Conservation (phyloP, 1,140 invertebrate species). For the Drosophila gunungcola region DNA sequence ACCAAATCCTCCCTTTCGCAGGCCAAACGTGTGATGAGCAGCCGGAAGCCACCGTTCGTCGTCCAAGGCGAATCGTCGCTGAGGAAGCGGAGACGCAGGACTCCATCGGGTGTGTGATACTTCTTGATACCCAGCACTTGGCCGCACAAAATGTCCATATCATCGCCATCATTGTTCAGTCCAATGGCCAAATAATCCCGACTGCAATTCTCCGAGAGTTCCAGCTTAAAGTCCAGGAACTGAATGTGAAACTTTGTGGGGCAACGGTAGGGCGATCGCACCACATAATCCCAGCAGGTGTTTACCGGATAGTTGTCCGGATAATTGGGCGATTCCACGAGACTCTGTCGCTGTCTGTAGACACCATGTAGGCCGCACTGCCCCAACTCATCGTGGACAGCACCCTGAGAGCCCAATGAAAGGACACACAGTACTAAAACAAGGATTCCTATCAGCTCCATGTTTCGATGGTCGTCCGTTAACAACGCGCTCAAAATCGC, state of each 20-base stretch:
- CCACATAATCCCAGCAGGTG: constrained; percentile 85
- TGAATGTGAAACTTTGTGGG: constrained; percentile 86
- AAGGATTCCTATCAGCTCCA: constrained; percentile 22
- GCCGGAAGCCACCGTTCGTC: constrained; percentile 85
- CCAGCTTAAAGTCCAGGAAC: constrained; percentile 86
- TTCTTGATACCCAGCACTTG: constrained; percentile 84
- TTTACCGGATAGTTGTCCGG: constrained; percentile 85
- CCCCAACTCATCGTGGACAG: constrained; percentile 72
- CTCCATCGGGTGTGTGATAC: constrained; percentile 85
- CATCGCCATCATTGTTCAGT: constrained; percentile 71
- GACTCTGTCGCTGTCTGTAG: constrained; percentile 75
- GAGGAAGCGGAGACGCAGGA: constrained; percentile 82
- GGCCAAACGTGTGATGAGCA: constrained; percentile 85
- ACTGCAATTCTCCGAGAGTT: constrained; percentile 85
- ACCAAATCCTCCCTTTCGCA: constrained; percentile 72
- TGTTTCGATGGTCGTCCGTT: constrained; percentile 12
- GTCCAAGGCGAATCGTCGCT: constrained; percentile 77
- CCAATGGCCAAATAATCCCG: constrained; percentile 85
- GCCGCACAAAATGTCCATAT: constrained; percentile 85
- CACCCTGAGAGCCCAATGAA: constrained; percentile 5
- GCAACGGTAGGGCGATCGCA: constrained; percentile 85
- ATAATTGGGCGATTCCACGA: constrained; percentile 86
- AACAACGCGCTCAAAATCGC: constrained; percentile 44
- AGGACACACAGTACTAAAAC: constrained; percentile 15
- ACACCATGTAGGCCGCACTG: constrained; percentile 73